phyloP scores from a whole-genome alignment of 2,113 vertebrate species.

The Astur gentilis region DNA sequence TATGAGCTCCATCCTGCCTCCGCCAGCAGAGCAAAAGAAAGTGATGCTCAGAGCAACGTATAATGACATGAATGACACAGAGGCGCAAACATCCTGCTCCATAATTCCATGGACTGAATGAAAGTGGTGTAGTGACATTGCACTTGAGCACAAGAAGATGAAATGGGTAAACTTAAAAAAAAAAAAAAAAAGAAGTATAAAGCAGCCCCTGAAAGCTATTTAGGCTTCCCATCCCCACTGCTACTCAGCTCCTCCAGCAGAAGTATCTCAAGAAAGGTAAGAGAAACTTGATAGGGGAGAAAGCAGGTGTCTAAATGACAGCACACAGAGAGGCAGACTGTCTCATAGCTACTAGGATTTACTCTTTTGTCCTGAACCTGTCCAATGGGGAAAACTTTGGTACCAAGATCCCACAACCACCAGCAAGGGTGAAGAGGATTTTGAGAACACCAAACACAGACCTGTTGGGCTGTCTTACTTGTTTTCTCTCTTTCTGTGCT shows the following conservation, averaged over 20 bases:
- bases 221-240: background rate
- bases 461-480: background rate
- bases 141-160: background rate
- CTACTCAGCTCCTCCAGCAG: background rate
- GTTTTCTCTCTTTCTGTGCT: background rate
- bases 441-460: background rate
- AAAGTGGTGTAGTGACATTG: background rate
- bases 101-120: background rate
- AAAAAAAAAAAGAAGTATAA: background rate
- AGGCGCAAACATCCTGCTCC: background rate
- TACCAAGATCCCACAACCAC: too few species aligned
- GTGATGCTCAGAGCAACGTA: background rate
- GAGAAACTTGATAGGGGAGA: background rate
- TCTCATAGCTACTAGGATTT: background rate
- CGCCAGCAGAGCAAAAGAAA: background rate
- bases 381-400: background rate
- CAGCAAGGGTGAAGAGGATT: background rate
- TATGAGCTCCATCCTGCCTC: background rate
- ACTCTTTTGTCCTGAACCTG: background rate
- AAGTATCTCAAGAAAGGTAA: background rate
- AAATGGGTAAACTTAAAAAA: background rate
- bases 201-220: background rate
- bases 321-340: background rate
- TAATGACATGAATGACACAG: background rate
- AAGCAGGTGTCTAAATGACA: background rate